phyloP scores from a whole-genome alignment of 2,888 invertebrate species.

The Meteorus cinctellus region DNA sequence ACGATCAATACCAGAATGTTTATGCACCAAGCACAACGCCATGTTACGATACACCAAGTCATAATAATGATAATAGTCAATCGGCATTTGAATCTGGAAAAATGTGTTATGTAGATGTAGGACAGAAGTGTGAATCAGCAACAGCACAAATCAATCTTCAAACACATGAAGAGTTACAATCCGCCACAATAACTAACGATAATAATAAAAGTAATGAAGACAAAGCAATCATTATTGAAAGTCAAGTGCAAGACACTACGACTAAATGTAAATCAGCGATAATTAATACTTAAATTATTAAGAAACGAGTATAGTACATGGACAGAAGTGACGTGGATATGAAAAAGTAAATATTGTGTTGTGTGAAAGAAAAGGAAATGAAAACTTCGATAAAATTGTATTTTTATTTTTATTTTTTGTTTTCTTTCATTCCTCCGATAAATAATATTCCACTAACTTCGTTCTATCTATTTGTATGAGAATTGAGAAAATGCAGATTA shows the following conservation, averaged over 20 bases:
- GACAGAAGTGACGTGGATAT: background rate
- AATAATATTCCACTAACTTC: background rate
- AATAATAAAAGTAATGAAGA: constrained; percentile 2
- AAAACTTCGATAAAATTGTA: too few relatives aligned
- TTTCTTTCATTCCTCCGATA: background rate
- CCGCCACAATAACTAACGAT: background rate
- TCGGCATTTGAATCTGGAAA: constrained; percentile 51
- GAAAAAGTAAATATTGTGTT: background rate
- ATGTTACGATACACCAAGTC: constrained; percentile 67
- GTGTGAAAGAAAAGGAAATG: too few relatives aligned
- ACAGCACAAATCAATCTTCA: constrained; percentile 25
- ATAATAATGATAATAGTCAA: constrained; percentile 57
- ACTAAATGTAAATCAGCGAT: constrained; percentile 9
- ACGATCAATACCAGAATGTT: constrained; percentile 69
- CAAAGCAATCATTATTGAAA: background rate
- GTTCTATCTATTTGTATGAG: background rate
- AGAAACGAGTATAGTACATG: background rate
- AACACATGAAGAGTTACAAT: background rate
- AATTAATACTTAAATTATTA: constrained; percentile 8
- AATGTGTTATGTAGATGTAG: constrained; percentile 49
- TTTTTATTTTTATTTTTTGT: too few relatives aligned
- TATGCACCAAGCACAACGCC: constrained; percentile 69
- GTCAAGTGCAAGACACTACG: background rate
- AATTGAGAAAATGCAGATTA: background rate
- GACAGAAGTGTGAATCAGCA: constrained; percentile 9